Evolutionary conservation across 2,888 invertebrate genomes (phyloP).

Genomic region (Caenorhabditis plicata): DNA sequence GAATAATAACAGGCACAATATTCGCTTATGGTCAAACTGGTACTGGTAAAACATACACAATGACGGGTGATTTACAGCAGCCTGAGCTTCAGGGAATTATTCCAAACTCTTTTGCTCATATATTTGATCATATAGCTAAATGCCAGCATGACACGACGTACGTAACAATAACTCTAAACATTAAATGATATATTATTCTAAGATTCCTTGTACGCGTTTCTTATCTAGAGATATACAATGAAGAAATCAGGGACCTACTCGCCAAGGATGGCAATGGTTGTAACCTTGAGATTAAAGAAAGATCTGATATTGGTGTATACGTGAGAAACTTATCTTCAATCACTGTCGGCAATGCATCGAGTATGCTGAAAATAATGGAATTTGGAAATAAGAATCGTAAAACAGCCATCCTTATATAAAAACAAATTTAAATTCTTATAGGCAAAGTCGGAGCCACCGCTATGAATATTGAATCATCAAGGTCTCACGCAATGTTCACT

Average conservation of each 20-base stretch:
- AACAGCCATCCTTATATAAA: conserved; percentile 53
- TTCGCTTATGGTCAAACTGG: conserved; percentile 77
- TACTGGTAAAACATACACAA: conserved; percentile 97
- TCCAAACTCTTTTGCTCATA: conserved; percentile 97
- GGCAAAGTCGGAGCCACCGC: conserved; percentile 83
- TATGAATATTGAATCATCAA: conserved; percentile 87
- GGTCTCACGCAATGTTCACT: conserved; percentile 89
- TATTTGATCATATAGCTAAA: conserved; percentile 94
- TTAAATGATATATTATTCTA: conserved; percentile 13
- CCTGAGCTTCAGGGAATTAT: conserved; percentile 92
- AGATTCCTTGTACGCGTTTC: conserved; percentile 94
- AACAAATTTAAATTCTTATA: no score
- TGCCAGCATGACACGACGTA: conserved; percentile 86
- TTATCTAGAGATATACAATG: conserved; percentile 98
- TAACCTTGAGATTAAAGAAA: conserved; percentile 71
- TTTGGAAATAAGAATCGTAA: conserved; percentile 91
- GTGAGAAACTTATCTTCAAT: conserved; percentile 95
- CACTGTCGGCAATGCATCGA: conserved; percentile 95
- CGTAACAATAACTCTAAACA: conserved; percentile 56
- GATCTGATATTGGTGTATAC: conserved; percentile 90
- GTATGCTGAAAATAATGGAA: conserved; percentile 90
- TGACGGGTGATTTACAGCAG: conserved; percentile 86
- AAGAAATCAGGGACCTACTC: conserved; percentile 92
- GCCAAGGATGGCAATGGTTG: conserved; percentile 79
- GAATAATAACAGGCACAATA: conserved; percentile 69